Evolutionary conservation across 1,140 invertebrate species (phyloP), one percentile per base, ranked within the genome.

Genomic region (Periplaneta americana): DNA sequence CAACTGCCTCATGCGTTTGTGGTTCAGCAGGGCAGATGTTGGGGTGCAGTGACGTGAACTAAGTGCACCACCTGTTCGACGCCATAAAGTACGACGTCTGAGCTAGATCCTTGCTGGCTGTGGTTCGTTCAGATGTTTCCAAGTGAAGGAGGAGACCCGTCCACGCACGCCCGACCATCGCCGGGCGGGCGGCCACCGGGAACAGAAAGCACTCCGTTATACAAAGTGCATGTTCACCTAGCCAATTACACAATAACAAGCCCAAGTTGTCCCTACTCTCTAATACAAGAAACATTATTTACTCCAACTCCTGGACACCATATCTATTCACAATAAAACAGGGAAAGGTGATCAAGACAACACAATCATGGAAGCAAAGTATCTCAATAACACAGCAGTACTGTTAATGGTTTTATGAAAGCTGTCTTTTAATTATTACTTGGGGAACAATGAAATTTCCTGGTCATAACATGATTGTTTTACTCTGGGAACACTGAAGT

Each of bases 1-100:
- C 22, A 57, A 5, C 8, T 10, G 6, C 5, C 39, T 48, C 39
- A 57, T 48, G 39, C 39, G 22, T 15, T 15, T 18, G 39, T 48
- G 39, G 39, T 18, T 9, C 39, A 15, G 39, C 4, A 18, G 39
- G 22, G 39, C 22, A 18, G 39, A 48, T 4, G 39, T 48, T 48
- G 39, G 22, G 22, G 22, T 48, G 39, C 22, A 18, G 39, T 18
- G 13, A 48, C 39, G 13, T 48, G 39, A 48, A 48, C 39, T 48
- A 48, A 57, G 22, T 57, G 48, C 48, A 57, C 2, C 89, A 96
- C 95, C 95, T 97, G 90, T 98, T 99, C 74, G 98, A 98, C 83
- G 98, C 98, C 94, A 99, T 96, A 88, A 98, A 98, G 91, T 99
- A 99, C 0, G 97, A 98, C 48, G 97, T 98, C 89, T 99, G 97